Evolutionary conservation across 2,113 vertebrate species (phyloP).

Genomic region (Eolophus roseicapilla): DNA sequence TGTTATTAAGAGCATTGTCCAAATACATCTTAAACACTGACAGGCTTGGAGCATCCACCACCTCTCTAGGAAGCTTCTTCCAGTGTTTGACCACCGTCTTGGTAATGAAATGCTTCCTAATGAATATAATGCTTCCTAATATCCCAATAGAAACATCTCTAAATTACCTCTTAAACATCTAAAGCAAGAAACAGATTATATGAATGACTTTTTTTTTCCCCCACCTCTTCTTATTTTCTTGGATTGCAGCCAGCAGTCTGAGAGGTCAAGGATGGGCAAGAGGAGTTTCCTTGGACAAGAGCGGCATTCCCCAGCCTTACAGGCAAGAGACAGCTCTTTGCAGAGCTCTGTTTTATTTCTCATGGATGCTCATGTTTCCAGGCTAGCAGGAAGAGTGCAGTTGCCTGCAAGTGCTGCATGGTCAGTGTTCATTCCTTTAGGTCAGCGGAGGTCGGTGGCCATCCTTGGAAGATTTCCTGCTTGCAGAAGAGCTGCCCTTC

Average conservation of each 20-base stretch:
- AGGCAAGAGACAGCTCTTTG: neutral
- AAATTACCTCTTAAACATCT: neutral
- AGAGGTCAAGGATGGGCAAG: neutral
- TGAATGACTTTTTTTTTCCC: neutral
- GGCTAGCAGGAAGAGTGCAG: neutral
- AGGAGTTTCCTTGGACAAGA: neutral
- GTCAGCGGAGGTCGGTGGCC: neutral
- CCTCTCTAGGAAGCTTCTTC: neutral
- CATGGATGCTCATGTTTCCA: neutral
- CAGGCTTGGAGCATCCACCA: neutral
- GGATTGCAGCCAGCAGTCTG: neutral
- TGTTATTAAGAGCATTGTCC: neutral
- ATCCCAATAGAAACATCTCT: neutral
- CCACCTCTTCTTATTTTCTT: neutral
- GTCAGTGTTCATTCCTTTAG: neutral
- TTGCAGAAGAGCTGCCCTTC: neutral
- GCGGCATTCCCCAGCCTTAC: rapidly evolving
- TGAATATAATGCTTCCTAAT: too few species aligned
- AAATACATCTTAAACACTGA: neutral
- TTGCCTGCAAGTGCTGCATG: neutral
- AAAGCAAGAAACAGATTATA: neutral
- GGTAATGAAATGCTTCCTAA: neutral
- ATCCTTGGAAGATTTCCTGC: neutral
- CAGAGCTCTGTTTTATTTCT: neutral
- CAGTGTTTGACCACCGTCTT: neutral